phyloP scores from a whole-genome alignment of 2,888 invertebrate species.

The Choreutis nemorana region DNA sequence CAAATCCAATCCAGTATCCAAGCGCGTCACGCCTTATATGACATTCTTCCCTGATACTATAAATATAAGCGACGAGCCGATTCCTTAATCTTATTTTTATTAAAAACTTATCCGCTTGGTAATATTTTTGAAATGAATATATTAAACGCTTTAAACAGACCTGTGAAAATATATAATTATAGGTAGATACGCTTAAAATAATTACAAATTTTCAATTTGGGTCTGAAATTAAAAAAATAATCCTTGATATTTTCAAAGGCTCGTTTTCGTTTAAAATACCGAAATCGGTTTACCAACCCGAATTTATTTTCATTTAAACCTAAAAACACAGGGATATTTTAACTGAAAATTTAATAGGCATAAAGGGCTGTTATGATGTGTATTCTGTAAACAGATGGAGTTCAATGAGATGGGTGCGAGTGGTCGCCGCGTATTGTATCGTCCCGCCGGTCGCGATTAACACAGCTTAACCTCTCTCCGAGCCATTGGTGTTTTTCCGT shows the following conservation, averaged over 20 bases:
- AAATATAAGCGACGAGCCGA: slow-evolving; percentile 47
- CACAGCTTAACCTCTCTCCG: slow-evolving; percentile 47
- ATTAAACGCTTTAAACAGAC: no score
- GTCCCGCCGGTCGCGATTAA: slow-evolving; percentile 44
- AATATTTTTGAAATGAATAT: no score
- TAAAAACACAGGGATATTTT: slow-evolving; percentile 5
- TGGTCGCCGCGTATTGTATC: slow-evolving; percentile 20
- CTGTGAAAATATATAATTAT: no score
- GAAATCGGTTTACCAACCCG: no score
- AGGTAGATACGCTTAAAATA: no score
- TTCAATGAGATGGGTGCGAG: slow-evolving; percentile 14
- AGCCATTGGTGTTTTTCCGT: slow-evolving; percentile 55
- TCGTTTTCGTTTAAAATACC: no score
- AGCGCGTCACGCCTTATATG: slow-evolving; percentile 53
- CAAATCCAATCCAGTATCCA: no score
- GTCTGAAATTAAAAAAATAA: no score
- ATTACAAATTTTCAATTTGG: no score
- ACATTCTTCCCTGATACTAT: slow-evolving; percentile 55
- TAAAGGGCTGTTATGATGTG: slow-evolving; percentile 6
- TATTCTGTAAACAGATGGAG: slow-evolving; percentile 12
- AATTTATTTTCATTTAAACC: slow-evolving; percentile 11
- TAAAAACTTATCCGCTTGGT: slow-evolving; percentile 45
- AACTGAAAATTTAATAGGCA: slow-evolving; percentile 1
- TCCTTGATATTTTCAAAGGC: no score
- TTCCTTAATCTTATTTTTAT: slow-evolving; percentile 54